A percentile compares a stretch with the other conserved stretches of the same genome.
Conservation (phyloP, 2,113 vertebrate species). For the Nettapus auritus region DNA sequence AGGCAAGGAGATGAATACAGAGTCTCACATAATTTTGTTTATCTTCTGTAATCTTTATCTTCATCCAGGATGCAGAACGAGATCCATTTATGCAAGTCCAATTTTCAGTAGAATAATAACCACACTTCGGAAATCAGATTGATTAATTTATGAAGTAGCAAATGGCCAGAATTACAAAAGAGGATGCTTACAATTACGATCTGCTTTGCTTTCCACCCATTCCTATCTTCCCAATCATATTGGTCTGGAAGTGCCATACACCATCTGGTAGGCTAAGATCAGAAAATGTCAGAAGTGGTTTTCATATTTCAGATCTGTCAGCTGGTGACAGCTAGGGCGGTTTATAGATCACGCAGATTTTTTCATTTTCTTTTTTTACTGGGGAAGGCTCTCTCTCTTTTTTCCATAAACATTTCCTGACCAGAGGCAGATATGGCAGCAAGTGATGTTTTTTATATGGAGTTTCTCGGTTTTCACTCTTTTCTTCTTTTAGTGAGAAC, state of each 20-base stretch:
- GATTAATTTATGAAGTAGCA: conserved; percentile 57
- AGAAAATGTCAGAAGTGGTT: conserved; percentile 39
- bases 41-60: not conserved
- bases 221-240: not conserved
- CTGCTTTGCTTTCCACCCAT: conserved; percentile 28
- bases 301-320: conserved; percentile 36
- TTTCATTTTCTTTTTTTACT: not conserved
- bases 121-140: not conserved
- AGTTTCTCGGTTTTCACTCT: not conserved
- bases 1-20: not conserved
- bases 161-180: conserved; percentile 49
- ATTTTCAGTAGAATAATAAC: conserved; percentile 8
- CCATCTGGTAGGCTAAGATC: conserved; percentile 41
- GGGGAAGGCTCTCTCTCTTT: not conserved
- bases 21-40: not conserved
- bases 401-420: not conserved
- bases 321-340: conserved; percentile 19
- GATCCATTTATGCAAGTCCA: not conserved
- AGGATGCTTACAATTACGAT: not conserved
- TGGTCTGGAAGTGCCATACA: conserved; percentile 39
- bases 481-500: not conserved
- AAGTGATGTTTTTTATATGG: not conserved
- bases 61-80: not conserved
- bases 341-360: not conserved
- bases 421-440: not conserved